Evolutionary conservation across 2,797 vertebrate species (phyloP).

Genomic region (Nannoperca australis): DNA sequence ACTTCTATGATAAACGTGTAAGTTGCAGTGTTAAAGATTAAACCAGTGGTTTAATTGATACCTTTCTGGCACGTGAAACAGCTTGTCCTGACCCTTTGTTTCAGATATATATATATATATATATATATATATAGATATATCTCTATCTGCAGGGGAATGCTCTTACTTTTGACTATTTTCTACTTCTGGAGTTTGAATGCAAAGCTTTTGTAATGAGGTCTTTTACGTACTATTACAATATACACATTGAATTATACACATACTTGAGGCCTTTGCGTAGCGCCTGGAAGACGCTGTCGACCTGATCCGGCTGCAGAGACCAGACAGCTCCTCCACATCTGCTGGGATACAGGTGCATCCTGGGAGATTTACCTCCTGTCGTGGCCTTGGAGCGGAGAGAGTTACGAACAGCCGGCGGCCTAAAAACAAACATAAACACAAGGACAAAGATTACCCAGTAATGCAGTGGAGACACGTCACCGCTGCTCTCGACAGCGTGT

Average conservation of each 20-base stretch:
- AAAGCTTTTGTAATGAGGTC: neutral
- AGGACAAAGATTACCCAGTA: neutral
- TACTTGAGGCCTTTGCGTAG: constrained; percentile 93
- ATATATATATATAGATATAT: no score
- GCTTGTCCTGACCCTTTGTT: no score
- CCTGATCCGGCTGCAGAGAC: constrained; percentile 88
- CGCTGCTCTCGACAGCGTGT: no score
- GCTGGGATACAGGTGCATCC: constrained; percentile 83
- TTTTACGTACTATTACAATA: neutral
- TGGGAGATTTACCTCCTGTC: constrained; percentile 81
- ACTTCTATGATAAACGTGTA: neutral
- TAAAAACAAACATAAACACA: constrained; percentile 56
- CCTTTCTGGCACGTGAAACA: neutral
- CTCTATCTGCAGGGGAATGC: no score
- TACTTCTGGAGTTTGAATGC: neutral
- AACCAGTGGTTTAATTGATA: no score
- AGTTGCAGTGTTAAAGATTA: neutral
- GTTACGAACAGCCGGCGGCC: constrained; percentile 85
- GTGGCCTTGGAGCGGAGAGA: constrained; percentile 87
- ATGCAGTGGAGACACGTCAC: no score
- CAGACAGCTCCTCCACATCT: constrained; percentile 71
- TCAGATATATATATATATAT: no score
- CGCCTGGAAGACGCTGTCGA: constrained; percentile 92
- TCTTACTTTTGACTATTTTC: no score
- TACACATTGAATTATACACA: neutral